A percentile compares a stretch with the other conserved stretches of the same genome.
phyloP scores from a whole-genome alignment of 2,113 vertebrate genomes.

The Marcusenius ussheri region DNA sequence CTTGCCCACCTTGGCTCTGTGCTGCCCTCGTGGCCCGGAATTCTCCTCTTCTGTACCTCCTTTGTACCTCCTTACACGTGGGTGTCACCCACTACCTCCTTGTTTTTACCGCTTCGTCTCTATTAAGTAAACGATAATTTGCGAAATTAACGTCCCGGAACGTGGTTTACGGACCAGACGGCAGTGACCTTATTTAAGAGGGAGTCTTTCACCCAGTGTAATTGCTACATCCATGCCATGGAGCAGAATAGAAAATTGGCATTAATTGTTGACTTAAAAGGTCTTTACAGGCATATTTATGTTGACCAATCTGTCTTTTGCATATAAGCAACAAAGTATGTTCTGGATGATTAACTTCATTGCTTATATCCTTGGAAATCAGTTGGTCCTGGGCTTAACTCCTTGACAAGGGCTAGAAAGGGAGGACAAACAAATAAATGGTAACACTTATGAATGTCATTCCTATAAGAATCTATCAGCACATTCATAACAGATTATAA shows the following conservation, averaged over 20 bases:
- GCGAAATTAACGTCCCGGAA: background rate
- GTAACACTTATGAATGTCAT: background rate
- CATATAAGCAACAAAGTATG: background rate
- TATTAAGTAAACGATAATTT: slow-evolving; percentile 9
- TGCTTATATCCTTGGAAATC: background rate
- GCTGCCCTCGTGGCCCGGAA: background rate
- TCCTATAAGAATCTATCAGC: background rate
- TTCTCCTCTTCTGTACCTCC: background rate
- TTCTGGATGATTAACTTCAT: background rate
- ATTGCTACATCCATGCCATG: background rate
- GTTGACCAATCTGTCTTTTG: background rate
- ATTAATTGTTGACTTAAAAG: slow-evolving; percentile 6
- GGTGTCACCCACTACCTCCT: background rate
- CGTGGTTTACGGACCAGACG: background rate
- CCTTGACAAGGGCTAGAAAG: background rate
- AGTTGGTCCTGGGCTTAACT: background rate
- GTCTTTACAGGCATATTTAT: background rate
- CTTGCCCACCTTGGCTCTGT: background rate
- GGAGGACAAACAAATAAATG: background rate
- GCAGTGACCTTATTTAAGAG: background rate
- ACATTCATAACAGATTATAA: background rate
- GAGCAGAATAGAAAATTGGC: background rate
- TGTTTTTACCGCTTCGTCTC: background rate
- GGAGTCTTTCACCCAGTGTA: background rate
- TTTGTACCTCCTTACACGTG: background rate